These are phyloP conservation scores for Luperina testacea DNA, from an alignment of 2,888 invertebrate genomes.

Conservation along the genomic window DNA sequence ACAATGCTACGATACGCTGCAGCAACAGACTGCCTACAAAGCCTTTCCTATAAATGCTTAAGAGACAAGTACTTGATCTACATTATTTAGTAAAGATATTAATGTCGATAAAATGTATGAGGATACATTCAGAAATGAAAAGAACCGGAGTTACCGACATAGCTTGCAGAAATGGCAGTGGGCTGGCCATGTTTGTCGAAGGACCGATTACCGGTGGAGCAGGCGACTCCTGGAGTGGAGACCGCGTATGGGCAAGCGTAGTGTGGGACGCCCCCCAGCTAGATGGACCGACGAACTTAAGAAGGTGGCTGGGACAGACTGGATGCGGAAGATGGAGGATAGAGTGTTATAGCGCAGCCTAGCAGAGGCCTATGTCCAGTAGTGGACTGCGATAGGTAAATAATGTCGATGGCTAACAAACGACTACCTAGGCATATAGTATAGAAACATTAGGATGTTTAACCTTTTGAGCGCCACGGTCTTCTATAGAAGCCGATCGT, in stretches of 20 bases:
- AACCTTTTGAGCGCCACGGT: no score
- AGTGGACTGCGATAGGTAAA: not conserved
- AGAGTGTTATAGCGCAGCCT: not conserved
- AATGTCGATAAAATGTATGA: not conserved
- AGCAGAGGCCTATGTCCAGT: not conserved
- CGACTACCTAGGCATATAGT: no score
- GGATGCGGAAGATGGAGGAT: not conserved
- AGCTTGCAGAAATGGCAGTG: not conserved
- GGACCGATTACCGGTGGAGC: not conserved
- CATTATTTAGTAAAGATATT: not conserved
- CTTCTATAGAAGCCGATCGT: no score
- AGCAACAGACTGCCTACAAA: not conserved
- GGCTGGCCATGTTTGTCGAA: not conserved
- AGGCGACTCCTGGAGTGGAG: not conserved
- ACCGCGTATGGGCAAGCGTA: no score
- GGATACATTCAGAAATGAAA: not conserved
- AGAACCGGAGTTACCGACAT: no score
- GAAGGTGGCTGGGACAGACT: not conserved
- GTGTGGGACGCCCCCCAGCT: no score
- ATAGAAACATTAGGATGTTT: not conserved
- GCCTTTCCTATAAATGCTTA: not conserved
- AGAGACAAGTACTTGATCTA: not conserved
- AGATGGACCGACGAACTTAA: no score
- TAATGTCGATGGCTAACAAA: not conserved
- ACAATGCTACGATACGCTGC: not conserved